These are phyloP conservation scores for Cercocebus atys DNA, from an alignment of 2,113 vertebrate genomes.

Conservation along the genomic window DNA sequence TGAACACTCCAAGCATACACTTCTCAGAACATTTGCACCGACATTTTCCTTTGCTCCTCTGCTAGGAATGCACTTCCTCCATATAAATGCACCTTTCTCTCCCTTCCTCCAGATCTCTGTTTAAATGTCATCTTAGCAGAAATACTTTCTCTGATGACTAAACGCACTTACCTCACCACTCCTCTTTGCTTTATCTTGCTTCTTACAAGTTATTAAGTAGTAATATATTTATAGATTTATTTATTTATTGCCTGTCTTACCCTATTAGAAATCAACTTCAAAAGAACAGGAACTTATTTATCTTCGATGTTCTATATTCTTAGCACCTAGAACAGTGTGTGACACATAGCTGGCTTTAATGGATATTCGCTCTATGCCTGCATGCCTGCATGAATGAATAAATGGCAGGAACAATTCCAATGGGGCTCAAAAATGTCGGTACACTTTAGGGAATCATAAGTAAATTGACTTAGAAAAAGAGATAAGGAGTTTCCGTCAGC, in stretches of 20 bases:
- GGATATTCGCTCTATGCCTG: background rate
- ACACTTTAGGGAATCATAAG: too few species aligned
- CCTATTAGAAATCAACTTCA: background rate
- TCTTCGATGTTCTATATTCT: background rate
- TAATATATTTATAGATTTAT: background rate
- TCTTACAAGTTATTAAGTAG: background rate
- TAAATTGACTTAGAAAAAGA: background rate
- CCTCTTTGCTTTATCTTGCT: background rate
- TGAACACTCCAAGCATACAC: fast-evolving
- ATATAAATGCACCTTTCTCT: fast-evolving
- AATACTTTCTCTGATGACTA: background rate
- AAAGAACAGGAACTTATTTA: background rate
- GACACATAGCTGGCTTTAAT: background rate
- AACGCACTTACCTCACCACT: background rate
- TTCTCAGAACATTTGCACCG: too few species aligned
- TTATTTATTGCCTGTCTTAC: background rate
- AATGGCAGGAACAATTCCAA: background rate
- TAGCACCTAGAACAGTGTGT: background rate
- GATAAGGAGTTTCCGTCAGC: background rate
- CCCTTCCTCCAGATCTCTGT: background rate
- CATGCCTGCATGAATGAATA: background rate
- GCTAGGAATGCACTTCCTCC: background rate
- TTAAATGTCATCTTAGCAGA: background rate
- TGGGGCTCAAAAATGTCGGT: background rate
- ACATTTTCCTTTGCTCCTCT: background rate